A percentile compares a stretch with the other conserved stretches of the same genome.
These are phyloP conservation scores for Acridotheres tristis DNA, from an alignment of 2,797 vertebrate genomes.

Conservation along the genomic window DNA sequence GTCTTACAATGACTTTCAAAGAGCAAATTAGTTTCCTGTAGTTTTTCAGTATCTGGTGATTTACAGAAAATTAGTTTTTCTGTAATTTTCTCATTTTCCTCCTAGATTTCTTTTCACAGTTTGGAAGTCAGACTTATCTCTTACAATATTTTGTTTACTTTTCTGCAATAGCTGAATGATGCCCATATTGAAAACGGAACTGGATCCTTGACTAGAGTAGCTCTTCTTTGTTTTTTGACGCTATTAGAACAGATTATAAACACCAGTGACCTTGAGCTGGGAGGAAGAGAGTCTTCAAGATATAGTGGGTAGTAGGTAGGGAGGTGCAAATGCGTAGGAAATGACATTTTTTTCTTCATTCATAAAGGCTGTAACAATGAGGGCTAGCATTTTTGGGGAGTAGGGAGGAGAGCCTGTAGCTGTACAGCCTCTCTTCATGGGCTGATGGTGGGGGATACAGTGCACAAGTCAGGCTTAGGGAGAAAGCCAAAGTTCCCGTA, in stretches of 20 bases:
- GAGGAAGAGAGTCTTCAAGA: neutral
- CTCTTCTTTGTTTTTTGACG: neutral
- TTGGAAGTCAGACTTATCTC: neutral
- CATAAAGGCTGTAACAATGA: neutral
- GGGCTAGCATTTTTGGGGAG: neutral
- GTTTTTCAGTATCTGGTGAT: neutral
- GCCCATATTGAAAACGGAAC: neutral
- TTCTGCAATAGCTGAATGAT: neutral
- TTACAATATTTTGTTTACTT: neutral
- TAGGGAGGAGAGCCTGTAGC: neutral
- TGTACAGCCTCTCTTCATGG: neutral
- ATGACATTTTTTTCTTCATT: neutral
- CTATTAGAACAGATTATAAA: neutral
- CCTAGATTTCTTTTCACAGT: neutral
- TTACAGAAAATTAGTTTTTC: neutral
- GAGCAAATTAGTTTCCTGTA: neutral
- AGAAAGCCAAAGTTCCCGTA: neutral
- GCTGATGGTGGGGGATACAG: neutral
- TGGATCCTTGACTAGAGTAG: neutral
- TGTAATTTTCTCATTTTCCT: neutral
- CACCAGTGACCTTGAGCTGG: neutral
- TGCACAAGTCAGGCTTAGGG: no score
- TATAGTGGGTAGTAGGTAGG: accelerated
- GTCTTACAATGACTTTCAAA: neutral
- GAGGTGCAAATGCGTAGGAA: neutral